Conservation (phyloP, 2,797 vertebrate species). For the Leuciscus waleckii region DNA sequence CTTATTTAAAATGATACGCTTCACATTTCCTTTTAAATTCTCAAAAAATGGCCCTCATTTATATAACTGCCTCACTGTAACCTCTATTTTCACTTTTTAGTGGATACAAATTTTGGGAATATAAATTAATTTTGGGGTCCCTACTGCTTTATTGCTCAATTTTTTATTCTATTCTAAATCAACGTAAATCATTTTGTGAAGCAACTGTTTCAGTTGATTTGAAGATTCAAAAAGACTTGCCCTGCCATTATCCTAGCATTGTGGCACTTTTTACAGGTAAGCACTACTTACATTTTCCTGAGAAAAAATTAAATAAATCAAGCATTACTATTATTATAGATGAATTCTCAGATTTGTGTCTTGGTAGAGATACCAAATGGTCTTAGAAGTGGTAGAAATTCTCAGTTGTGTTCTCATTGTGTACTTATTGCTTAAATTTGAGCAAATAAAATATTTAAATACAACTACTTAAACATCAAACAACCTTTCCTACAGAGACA, state of each 20-base stretch:
- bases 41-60: not conserved
- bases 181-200: not conserved
- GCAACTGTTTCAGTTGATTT: not conserved
- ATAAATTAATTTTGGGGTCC: not conserved
- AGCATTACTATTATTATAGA: not conserved
- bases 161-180: not conserved
- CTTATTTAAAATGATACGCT: not conserved
- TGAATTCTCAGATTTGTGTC: not conserved
- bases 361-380: not conserved
- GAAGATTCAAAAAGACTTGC: not conserved
- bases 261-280: not conserved
- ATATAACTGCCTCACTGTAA: not conserved
- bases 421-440: not conserved
- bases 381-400: not conserved
- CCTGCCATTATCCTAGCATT: not conserved
- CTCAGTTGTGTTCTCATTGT: slow-evolving; percentile 12
- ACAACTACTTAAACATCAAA: slow-evolving; percentile 39
- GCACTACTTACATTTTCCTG: not conserved
- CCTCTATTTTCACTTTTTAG: not conserved
- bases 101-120: no score
- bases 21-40: not conserved
- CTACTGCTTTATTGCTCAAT: not conserved
- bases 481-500: slow-evolving; percentile 21
- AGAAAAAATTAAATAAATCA: not conserved
- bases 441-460: slow-evolving; percentile 29